These are phyloP conservation scores for Otolemur garnettii DNA, from an alignment of 2,113 vertebrate genomes.

Conservation along the genomic window DNA sequence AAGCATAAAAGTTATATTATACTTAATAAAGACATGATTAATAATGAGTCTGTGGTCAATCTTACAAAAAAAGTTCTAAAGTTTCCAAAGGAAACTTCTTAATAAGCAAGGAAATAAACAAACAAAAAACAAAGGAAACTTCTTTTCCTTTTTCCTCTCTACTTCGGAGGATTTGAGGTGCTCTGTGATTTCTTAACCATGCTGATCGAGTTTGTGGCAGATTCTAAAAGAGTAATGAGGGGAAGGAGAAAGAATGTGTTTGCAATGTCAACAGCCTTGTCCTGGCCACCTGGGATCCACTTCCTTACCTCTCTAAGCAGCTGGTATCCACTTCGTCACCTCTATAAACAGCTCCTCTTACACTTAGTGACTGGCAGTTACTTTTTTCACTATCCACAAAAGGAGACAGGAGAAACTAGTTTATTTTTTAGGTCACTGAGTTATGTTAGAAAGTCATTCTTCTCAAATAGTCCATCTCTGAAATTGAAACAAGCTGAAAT, in stretches of 20 bases:
- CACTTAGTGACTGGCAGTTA: background rate
- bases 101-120: too few species aligned
- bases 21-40: background rate
- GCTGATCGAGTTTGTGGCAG: background rate
- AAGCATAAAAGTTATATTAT: background rate
- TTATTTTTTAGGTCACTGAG: background rate
- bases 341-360: background rate
- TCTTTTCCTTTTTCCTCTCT: background rate
- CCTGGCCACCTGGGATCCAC: background rate
- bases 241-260: background rate
- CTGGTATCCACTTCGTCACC: background rate
- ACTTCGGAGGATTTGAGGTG: background rate
- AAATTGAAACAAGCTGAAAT: background rate
- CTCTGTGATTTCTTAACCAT: background rate
- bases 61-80: conserved; percentile 7
- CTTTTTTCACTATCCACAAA: background rate
- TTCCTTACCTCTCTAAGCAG: too few species aligned
- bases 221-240: background rate
- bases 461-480: background rate
- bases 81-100: background rate
- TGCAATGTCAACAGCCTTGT: background rate
- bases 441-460: background rate
- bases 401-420: background rate
- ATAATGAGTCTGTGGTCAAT: background rate
- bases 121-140: background rate